phyloP scores from a whole-genome alignment of 2,113 vertebrate species.

The Camelus dromedarius region DNA sequence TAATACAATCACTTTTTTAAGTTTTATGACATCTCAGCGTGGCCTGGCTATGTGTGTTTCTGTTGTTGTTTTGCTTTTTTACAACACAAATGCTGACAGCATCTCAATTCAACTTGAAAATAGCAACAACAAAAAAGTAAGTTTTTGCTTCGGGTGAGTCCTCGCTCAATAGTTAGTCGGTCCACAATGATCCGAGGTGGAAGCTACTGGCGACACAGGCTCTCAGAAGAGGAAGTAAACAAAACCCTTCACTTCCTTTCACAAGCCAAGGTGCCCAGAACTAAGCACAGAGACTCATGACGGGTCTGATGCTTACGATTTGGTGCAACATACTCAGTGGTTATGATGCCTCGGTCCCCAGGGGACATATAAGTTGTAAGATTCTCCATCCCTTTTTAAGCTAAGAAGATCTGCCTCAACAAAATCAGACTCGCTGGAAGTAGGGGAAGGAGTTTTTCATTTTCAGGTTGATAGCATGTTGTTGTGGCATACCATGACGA shows the following conservation, averaged over 20 bases:
- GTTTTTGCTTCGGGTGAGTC: background rate
- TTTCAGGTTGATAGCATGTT: background rate
- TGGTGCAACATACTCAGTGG: background rate
- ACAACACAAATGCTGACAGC: background rate
- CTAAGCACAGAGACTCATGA: background rate
- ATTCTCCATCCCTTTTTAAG: background rate
- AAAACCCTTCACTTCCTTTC: background rate
- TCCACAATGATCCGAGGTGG: accelerated
- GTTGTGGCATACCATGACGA: background rate
- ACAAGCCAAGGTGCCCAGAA: background rate
- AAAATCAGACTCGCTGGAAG: background rate
- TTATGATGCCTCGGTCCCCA: background rate
- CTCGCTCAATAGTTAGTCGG: background rate
- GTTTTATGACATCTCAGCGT: background rate
- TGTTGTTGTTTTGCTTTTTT: background rate
- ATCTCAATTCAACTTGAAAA: background rate
- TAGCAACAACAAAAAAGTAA: background rate
- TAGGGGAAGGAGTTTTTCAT: background rate
- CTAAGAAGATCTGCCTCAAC: background rate
- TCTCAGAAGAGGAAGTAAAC: background rate
- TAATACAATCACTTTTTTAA: background rate
- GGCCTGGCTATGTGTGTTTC: background rate
- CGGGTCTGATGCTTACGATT: background rate
- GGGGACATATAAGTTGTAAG: background rate
- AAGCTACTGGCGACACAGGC: accelerated